Base-by-base conservation (phyloP, 2,113 vertebrate genomes). In the Halichoerus grypus region DNA sequence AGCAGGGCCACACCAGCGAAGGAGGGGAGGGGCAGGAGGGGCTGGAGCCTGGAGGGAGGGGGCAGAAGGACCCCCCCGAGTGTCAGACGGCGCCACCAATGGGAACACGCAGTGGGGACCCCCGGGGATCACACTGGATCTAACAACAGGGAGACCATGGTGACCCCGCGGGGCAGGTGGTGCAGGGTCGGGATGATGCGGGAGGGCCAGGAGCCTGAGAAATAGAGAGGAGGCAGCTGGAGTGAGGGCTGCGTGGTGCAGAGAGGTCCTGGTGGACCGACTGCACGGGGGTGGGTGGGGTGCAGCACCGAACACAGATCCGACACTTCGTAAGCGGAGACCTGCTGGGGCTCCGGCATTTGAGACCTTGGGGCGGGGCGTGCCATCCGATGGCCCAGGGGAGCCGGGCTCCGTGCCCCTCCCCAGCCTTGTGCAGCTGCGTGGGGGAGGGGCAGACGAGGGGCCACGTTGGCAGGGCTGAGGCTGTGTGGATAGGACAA, bases 301-400 rank as follows among this genome's bases (percentile, higher is more conserved):
- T 7, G 11, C 12, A 1, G 21, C 39, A 42, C 36, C 0, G 21
- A 7, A 24, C 5, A 0, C 2, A 2, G 71, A 42, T 7, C 61
- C 4, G 5, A 42, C 3, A 11, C 36, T 24, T 74, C 21, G 3
- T 22, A 42, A 26, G 36, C 22, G 22, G 12, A 67, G 14, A 67
- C 63, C 63, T 67, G 63, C 63, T 33, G 69, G 21, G 69, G 36
- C 36, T 72, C 21, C 18, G 19, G 39, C 10, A 39, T 24, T 22
- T 2, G 36, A 21, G 36, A 69, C 11, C 24, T 36, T 39, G 69
- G 19, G 19, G 71, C 5, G 3, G 36, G 71, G 39, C 12, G 5
- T 14, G 36, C 22, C 21, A 6, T 24, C 36, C 3, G 0, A 14
- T 7, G 12, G 11, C 24, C 71, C 71, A 14, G 36, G 9, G 21